Percentiles rank a stretch among this genome's conserved stretches.
phyloP scores from a whole-genome alignment of 2,888 invertebrate genomes.

The Anaspis maculata region DNA sequence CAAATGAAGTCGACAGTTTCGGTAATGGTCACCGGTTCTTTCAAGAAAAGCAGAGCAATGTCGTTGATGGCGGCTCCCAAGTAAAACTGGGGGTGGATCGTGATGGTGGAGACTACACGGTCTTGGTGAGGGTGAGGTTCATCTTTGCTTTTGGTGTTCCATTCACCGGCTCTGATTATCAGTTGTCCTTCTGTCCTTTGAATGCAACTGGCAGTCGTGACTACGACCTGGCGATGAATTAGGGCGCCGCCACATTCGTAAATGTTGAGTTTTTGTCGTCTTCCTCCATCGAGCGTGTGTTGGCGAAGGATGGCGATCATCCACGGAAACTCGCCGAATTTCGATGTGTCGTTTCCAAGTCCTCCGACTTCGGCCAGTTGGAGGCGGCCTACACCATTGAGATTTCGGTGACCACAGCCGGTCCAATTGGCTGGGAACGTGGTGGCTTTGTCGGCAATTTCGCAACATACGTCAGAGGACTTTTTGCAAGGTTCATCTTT shows the following conservation, averaged over 20 bases:
- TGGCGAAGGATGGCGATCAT: conserved; percentile 63
- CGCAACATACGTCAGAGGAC: conserved; percentile 51
- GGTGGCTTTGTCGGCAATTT: conserved; percentile 31
- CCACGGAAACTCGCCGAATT: conserved; percentile 79
- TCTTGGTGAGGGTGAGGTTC: conserved; percentile 67
- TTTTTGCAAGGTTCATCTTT: conserved; percentile 21
- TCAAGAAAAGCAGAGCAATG: conserved; percentile 60
- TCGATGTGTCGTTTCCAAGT: conserved; percentile 55
- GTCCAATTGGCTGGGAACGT: conserved; percentile 18
- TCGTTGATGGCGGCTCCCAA: conserved; percentile 65
- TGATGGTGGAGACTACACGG: conserved; percentile 48
- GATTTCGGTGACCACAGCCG: conserved; percentile 66
- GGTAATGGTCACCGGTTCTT: conserved; percentile 50
- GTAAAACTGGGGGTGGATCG: conserved; percentile 56
- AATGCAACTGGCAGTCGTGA: conserved; percentile 78
- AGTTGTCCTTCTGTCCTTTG: conserved; percentile 34
- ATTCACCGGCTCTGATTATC: conserved; percentile 64
- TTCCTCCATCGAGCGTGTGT: conserved; percentile 45
- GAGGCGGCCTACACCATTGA: conserved; percentile 62
- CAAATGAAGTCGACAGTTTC: conserved; percentile 65
- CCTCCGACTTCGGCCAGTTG: conserved; percentile 62
- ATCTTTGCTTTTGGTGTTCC: conserved; percentile 71
- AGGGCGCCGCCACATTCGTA: conserved; percentile 77
- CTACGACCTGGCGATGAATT: conserved; percentile 63
- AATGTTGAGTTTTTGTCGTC: conserved; percentile 46